Conservation (phyloP, 2,797 vertebrate genomes). For the Orientallactaga sibirica region DNA sequence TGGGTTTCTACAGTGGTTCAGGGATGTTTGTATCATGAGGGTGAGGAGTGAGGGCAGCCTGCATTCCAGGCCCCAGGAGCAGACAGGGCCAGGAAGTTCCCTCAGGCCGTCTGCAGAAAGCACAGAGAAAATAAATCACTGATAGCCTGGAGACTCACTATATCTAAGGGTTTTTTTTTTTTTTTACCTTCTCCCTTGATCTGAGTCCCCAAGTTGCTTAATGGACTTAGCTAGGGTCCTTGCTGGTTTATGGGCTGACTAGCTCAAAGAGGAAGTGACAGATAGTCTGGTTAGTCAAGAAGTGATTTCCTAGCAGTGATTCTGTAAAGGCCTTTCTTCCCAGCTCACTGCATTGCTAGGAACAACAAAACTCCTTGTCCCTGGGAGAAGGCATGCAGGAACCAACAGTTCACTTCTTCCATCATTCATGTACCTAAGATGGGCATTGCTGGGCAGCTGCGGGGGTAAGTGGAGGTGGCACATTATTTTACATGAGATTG, state of each 20-base stretch:
- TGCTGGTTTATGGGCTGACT: neutral
- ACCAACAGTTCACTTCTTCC: slow-evolving; percentile 34
- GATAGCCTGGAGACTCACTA: slow-evolving; percentile 45
- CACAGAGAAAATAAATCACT: slow-evolving; percentile 52
- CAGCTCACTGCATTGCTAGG: slow-evolving; percentile 1
- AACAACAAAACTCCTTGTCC: slow-evolving; percentile 52
- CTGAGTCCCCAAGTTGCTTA: slow-evolving; percentile 3
- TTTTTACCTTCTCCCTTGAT: slow-evolving; percentile 40
- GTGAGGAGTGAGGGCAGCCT: slow-evolving; percentile 32
- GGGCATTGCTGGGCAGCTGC: slow-evolving; percentile 4
- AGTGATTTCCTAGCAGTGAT: slow-evolving; percentile 1
- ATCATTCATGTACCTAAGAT: slow-evolving; percentile 43
- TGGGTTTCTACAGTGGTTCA: slow-evolving; percentile 61
- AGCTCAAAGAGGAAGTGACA: slow-evolving; percentile 39
- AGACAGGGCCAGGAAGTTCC: slow-evolving; percentile 59
- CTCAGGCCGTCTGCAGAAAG: slow-evolving; percentile 53
- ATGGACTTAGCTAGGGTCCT: neutral
- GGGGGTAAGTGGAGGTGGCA: neutral
- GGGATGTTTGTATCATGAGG: slow-evolving; percentile 68
- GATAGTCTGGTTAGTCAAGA: slow-evolving; percentile 9
- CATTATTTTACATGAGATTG: slow-evolving; percentile 51
- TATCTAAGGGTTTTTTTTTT: neutral
- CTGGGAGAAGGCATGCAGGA: neutral
- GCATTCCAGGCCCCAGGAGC: slow-evolving; percentile 63
- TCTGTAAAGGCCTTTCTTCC: slow-evolving; percentile 46